phyloP scores from a whole-genome alignment of 1,140 invertebrate genomes.

The Macrostomum lignano region DNA sequence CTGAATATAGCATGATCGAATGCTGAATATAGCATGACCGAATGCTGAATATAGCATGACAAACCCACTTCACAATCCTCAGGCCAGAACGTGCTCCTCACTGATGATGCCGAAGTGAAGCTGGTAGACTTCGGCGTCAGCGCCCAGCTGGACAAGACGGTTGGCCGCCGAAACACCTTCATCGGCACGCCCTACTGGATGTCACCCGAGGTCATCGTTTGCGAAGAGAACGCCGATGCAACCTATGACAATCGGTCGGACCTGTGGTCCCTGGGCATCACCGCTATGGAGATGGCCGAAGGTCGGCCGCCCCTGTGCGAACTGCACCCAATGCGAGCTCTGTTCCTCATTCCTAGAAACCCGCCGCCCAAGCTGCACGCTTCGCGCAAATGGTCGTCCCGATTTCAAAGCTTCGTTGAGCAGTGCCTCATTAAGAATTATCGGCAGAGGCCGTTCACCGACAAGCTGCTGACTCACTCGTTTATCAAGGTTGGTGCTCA shows the following conservation, averaged over 20 bases:
- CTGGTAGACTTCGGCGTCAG: conserved; percentile 97
- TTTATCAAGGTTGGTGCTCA: conserved; percentile 37
- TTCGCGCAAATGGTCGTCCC: conserved; percentile 65
- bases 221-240: conserved; percentile 96
- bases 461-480: conserved; percentile 77
- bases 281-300: conserved; percentile 96
- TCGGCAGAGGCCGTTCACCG: conserved; percentile 55
- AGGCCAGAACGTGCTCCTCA: conserved; percentile 92
- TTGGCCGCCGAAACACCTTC: conserved; percentile 89
- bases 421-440: neutral
- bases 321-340: conserved; percentile 90
- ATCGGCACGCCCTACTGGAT: conserved; percentile 95
- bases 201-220: conserved; percentile 68
- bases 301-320: conserved; percentile 73
- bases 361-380: conserved; percentile 78
- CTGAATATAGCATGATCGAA: too few species aligned
- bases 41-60: too few species aligned
- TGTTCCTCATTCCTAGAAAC: conserved; percentile 92
- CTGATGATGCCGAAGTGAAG: conserved; percentile 97
- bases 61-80: too few species aligned
- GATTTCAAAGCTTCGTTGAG: conserved; percentile 14
- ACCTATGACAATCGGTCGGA: conserved; percentile 97
- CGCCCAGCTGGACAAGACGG: conserved; percentile 88
- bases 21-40: too few species aligned
- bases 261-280: conserved; percentile 89